Conservation (phyloP, 2,888 invertebrate genomes). For the Patella depressa region DNA sequence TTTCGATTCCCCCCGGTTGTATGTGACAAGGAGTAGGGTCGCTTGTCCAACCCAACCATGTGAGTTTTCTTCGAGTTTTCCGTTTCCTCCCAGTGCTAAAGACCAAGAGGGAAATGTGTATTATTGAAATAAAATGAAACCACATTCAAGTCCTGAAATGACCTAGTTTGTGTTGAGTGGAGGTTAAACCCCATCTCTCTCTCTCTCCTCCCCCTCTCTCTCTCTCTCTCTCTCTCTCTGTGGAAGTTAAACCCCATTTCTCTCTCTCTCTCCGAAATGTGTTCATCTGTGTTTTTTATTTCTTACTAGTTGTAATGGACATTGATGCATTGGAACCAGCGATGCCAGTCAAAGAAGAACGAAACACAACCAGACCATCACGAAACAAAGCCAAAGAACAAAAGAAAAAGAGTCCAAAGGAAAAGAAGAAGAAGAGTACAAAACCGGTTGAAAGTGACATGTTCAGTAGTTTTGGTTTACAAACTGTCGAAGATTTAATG, state of each 20-base stretch:
- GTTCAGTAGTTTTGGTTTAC: slow-evolving; percentile 60
- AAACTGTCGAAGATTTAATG: slow-evolving; percentile 64
- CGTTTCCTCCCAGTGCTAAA: too few relatives aligned
- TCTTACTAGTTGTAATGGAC: slow-evolving; percentile 49
- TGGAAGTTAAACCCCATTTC: too few relatives aligned
- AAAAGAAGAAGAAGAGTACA: slow-evolving; percentile 15
- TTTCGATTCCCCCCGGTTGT: too few relatives aligned
- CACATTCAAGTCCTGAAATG: too few relatives aligned
- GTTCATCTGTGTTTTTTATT: neutral
- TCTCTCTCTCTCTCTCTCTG: too few relatives aligned
- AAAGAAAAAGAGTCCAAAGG: slow-evolving; percentile 17
- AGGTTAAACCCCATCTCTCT: too few relatives aligned
- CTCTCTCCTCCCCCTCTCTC: too few relatives aligned
- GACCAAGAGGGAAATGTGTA: too few relatives aligned
- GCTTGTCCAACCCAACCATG: too few relatives aligned
- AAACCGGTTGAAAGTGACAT: slow-evolving; percentile 17
- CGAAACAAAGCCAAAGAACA: slow-evolving; percentile 9
- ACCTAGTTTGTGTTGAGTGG: too few relatives aligned
- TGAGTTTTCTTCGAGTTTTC: too few relatives aligned
- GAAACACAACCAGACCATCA: slow-evolving; percentile 18
- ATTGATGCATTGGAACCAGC: slow-evolving; percentile 43
- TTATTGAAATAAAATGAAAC: neutral
- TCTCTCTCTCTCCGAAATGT: slow-evolving; percentile 4
- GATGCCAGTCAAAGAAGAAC: slow-evolving; percentile 23
- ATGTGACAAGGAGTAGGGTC: too few relatives aligned